A percentile compares a stretch with the other conserved stretches of the same genome.
phyloP scores from a whole-genome alignment of 2,797 vertebrate species.

The Pseudochirops cupreus region DNA sequence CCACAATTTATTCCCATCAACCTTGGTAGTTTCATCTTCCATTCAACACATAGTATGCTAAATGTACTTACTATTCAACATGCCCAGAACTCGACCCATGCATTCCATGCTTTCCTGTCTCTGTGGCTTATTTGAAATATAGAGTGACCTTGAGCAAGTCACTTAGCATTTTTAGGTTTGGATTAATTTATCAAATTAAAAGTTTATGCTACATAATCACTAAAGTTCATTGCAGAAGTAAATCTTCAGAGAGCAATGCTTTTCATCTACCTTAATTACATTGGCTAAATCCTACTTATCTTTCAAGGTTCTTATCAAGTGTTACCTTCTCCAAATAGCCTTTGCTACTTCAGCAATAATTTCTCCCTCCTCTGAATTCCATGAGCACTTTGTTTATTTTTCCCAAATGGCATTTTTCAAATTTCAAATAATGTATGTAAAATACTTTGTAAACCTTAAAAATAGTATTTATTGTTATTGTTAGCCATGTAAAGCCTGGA shows the following conservation, averaged over 20 bases:
- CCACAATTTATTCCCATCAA: not conserved
- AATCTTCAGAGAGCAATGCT: not conserved
- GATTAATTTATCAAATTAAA: not conserved
- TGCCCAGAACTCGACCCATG: not conserved
- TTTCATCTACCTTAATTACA: not conserved
- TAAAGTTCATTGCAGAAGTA: not conserved
- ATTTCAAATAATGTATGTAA: not conserved
- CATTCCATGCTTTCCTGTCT: not conserved
- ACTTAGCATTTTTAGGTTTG: not conserved
- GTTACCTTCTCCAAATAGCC: not conserved
- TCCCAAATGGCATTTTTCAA: not conserved
- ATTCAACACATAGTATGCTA: not conserved
- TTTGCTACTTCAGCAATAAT: not conserved
- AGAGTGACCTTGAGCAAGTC: not conserved
- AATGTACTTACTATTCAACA: not conserved
- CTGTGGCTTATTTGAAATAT: not conserved
- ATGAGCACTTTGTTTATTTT: not conserved
- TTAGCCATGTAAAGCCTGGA: not conserved
- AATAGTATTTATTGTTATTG: not conserved
- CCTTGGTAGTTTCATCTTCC: not conserved
- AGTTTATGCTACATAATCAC: not conserved
- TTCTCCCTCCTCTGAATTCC: not conserved
- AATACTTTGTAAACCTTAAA: not conserved
- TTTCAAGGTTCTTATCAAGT: not conserved
- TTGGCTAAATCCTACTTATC: not conserved